Conservation (phyloP, 2,797 vertebrate species). For the Aselliscus stoliczkanus region DNA sequence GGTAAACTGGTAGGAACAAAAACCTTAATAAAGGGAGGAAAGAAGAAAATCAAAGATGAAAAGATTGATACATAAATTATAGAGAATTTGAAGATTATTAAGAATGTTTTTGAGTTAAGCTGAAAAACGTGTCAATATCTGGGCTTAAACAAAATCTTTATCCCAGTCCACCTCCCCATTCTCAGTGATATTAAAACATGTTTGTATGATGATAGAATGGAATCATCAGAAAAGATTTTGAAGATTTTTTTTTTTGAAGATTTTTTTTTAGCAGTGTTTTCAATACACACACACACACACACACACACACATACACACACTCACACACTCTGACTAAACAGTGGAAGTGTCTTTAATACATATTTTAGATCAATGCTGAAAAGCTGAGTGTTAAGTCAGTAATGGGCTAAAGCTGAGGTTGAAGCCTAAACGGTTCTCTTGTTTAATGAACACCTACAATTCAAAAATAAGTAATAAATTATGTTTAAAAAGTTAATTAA, state of each 20-base stretch:
- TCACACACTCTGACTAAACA: neutral
- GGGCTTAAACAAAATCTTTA: neutral
- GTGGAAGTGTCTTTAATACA: neutral
- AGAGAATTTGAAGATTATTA: neutral
- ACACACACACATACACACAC: neutral
- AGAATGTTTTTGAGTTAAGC: neutral
- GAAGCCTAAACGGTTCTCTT: neutral
- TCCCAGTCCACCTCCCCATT: neutral
- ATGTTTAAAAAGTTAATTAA: neutral
- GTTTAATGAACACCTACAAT: neutral
- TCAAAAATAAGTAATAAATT: neutral
- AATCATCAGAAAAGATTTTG: neutral
- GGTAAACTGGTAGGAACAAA: neutral
- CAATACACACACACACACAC: neutral
- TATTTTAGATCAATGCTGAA: neutral
- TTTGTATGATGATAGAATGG: neutral
- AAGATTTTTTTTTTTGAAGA: too few species aligned
- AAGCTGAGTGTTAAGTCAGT: neutral
- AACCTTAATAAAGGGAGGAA: neutral
- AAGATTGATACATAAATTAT: neutral
- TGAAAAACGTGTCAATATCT: neutral
- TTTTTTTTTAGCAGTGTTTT: neutral
- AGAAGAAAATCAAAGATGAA: neutral
- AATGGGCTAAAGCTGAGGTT: neutral
- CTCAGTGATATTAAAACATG: neutral